These are phyloP conservation scores for Hipparchia semele DNA, from an alignment of 2,888 invertebrate species.

Conservation along the genomic window DNA sequence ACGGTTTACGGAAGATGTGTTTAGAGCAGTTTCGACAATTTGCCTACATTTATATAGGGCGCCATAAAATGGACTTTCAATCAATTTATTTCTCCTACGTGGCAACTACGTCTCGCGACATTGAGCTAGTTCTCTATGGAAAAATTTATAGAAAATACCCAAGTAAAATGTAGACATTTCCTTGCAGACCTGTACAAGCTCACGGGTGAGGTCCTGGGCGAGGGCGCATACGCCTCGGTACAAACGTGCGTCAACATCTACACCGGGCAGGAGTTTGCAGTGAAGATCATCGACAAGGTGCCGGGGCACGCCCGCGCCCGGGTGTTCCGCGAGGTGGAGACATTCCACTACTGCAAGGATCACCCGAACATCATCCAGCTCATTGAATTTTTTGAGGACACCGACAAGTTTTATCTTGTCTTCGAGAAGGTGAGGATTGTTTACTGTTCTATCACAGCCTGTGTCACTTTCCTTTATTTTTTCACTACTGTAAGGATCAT, in stretches of 20 bases:
- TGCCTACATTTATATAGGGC: too few relatives aligned
- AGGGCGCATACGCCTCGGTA: slow-evolving; percentile 98
- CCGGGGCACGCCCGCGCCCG: slow-evolving; percentile 96
- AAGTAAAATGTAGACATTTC: too few relatives aligned
- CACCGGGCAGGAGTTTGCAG: slow-evolving; percentile 97
- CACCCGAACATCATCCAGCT: slow-evolving; percentile 99
- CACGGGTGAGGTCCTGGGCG: slow-evolving; percentile 97
- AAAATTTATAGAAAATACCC: not conserved
- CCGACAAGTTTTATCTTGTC: slow-evolving; percentile 97
- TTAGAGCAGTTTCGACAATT: too few relatives aligned
- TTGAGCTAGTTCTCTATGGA: not conserved
- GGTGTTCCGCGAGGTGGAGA: slow-evolving; percentile 99
- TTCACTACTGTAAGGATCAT: slow-evolving; percentile 93
- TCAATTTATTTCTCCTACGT: too few relatives aligned
- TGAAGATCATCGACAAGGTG: slow-evolving; percentile 98
- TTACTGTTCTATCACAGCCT: too few relatives aligned
- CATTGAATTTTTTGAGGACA: slow-evolving; percentile 98
- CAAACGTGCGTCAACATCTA: slow-evolving; percentile 96
- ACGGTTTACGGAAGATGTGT: too few relatives aligned
- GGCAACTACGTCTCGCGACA: not conserved
- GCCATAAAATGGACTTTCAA: too few relatives aligned
- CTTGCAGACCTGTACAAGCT: slow-evolving; percentile 94
- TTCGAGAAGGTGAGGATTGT: slow-evolving; percentile 92
- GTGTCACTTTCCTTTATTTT: not conserved
- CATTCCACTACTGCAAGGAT: slow-evolving; percentile 98